Evolutionary conservation across 2,888 invertebrate genomes (phyloP).

Genomic region (Drosophila conformis): DNA sequence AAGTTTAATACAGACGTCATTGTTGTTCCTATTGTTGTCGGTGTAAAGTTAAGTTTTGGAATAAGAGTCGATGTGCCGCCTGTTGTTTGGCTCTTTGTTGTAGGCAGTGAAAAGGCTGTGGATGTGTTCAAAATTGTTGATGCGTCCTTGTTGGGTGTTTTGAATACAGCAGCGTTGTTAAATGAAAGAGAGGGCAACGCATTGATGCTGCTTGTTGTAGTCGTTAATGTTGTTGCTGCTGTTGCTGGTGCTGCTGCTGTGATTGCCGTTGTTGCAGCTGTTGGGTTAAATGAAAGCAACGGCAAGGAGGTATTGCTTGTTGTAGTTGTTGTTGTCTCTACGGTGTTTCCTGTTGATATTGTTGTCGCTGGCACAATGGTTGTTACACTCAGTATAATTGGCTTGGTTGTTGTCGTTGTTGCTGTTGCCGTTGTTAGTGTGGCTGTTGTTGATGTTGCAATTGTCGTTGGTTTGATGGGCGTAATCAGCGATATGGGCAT

Average conservation of each 20-base stretch:
- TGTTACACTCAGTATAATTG: constrained; percentile 27
- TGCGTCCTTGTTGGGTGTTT: neutral
- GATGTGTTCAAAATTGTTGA: neutral
- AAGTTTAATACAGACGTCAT: constrained; percentile 1
- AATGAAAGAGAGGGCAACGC: constrained; percentile 14
- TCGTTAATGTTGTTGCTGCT: constrained; percentile 11
- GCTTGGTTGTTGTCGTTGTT: constrained; percentile 26
- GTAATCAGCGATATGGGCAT: neutral
- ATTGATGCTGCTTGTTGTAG: constrained; percentile 13
- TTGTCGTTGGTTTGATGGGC: constrained; percentile 7
- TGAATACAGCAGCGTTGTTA: constrained; percentile 1
- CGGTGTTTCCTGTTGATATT: constrained; percentile 15
- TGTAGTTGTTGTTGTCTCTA: constrained; percentile 27
- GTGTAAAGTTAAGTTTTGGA: constrained; percentile 17
- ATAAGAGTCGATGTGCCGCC: constrained; percentile 1
- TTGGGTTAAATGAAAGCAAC: constrained; percentile 1
- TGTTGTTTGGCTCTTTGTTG: constrained; percentile 1
- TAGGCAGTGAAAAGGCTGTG: constrained; percentile 14
- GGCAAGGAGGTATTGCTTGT: constrained; percentile 1
- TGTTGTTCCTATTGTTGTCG: constrained; percentile 1
- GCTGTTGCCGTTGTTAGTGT: neutral
- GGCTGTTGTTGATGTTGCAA: neutral
- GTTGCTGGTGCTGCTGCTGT: constrained; percentile 7
- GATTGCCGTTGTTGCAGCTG: neutral
- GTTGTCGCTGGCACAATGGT: constrained; percentile 5